These are phyloP conservation scores for Drosophila sulfurigaster DNA, from an alignment of 1,140 invertebrate genomes.

Conservation along the genomic window DNA sequence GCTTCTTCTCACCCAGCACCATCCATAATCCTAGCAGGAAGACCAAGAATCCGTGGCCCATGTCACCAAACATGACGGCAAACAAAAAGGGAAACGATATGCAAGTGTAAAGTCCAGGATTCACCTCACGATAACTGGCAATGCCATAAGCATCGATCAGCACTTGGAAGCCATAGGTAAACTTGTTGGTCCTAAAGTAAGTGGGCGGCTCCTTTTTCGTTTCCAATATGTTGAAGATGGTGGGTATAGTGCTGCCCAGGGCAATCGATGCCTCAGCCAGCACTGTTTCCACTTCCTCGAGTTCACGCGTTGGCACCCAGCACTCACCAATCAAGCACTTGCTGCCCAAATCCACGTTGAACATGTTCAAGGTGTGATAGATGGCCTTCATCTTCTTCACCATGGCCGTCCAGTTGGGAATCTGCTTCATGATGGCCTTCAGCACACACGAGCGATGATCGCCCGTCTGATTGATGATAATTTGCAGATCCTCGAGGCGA, in stretches of 20 bases:
- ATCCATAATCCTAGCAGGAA: conserved; percentile 87
- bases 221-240: conserved; percentile 94
- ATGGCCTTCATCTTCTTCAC: conserved; percentile 94
- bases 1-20: conserved; percentile 90
- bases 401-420: conserved; percentile 97
- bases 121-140: conserved; percentile 90
- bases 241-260: conserved; percentile 95
- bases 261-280: conserved; percentile 95
- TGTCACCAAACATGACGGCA: conserved; percentile 91
- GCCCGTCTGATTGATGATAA: conserved; percentile 96
- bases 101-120: conserved; percentile 91
- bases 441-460: conserved; percentile 97
- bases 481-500: conserved; percentile 96
- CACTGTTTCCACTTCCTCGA: conserved; percentile 94
- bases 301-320: conserved; percentile 95
- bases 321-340: conserved; percentile 98
- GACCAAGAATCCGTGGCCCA: conserved; percentile 90
- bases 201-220: conserved; percentile 90
- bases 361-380: conserved; percentile 94
- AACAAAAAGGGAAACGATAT: conserved; percentile 92
- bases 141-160: conserved; percentile 95
- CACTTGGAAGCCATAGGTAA: conserved; percentile 92
- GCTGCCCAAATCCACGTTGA: conserved; percentile 95
- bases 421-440: conserved; percentile 95
- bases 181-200: conserved; percentile 92